Evolutionary conservation across 2,113 vertebrate genomes (phyloP), one percentile per base, ranked within the genome.

Genomic region (Epinephelus moara): DNA sequence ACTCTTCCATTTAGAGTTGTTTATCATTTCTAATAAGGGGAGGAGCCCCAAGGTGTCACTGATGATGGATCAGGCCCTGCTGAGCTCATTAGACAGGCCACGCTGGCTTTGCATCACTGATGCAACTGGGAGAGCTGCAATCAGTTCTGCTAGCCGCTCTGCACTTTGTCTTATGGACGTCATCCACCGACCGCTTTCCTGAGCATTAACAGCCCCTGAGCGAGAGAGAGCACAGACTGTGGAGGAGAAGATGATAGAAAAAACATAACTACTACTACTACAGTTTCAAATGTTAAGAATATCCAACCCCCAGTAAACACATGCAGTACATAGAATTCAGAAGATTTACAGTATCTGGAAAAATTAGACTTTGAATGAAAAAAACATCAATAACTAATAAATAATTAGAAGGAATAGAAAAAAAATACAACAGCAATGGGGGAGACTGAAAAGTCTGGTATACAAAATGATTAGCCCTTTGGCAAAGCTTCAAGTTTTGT

Each of bases 51-150:
- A 95, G 95, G 94, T 96, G 96, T 96, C 96, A 95, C 95, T 94
- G 93, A 95, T 97, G 97, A 97, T 97, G 96, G 97, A 97, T 97
- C 97, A 95, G 96, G 96, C 95, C 96, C 96, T 93, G 57, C 95
- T 95, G 96, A 97, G 96, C 97, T 97, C 96, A 97, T 98, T 97
- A 97, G 96, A 94, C 95, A 95, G 95, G 93, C 96, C 94, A 27
- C 94, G 93, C 95, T 96, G 95, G 96, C 95, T 96, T 96, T 96
- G 95, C 95, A 95, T 92, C 93, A 91, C 94, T 92, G 91, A 96
- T 94, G 96, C 95, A 70, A 94, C 91, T 92, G 93, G 95, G 91
- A 91, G 93, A 92, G 92, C 92, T 86, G 92, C 95, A 96, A 97
- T 98, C 97, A 97, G 96, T 97, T 97, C 96, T 95, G 96, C 96